Base-by-base conservation (phyloP, 2,113 vertebrate species). In the Percina caprodes region DNA sequence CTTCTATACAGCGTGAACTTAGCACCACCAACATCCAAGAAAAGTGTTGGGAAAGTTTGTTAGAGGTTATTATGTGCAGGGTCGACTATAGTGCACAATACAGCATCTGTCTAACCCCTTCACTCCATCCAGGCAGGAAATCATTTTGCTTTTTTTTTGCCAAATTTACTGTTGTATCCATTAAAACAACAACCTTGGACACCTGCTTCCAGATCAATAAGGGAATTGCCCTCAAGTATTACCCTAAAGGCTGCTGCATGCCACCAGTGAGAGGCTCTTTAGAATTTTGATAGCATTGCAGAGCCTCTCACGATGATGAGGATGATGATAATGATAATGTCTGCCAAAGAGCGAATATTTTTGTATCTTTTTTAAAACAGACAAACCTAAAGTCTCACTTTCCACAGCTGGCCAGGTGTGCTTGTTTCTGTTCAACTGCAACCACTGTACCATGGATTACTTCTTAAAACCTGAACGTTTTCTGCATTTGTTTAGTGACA, bases 181-280 rank as follows among this genome's bases (percentile, higher is more conserved):
- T 72, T 61, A 35, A 58, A 80, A 48, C 45, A 71, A 55, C 8
- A 71, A 35, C 42, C 58, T 72, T 80, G 63, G 35, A 77, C 55
- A 69, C 74, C 56, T 63, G 55, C 69, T 71, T 12, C 13, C 5
- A 0, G 55, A 76, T 80, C 54, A 86, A 30, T 80, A 8, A 62
- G 33, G 75, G 6, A 51, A 39, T 45, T 55, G 19, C 60, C 30
- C 35, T 62, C 15, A 69, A 51, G 46, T 8, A 69, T 55, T 6
- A 4, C 54, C 6, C 48, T 33, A 54, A 30, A 55, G 15, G 49
- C 1, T 0, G 23, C 14, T 0, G 59, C 2, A 7, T 16, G 52
- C 42, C 23, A 5, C 35, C 63, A 60, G 6, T 56, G 5, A 79
- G 46, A 68, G 76, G 33, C 54, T 45, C 24, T 26, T 72, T 13